Conservation (phyloP, 2,113 vertebrate genomes). For the Amphiprion percula region DNA sequence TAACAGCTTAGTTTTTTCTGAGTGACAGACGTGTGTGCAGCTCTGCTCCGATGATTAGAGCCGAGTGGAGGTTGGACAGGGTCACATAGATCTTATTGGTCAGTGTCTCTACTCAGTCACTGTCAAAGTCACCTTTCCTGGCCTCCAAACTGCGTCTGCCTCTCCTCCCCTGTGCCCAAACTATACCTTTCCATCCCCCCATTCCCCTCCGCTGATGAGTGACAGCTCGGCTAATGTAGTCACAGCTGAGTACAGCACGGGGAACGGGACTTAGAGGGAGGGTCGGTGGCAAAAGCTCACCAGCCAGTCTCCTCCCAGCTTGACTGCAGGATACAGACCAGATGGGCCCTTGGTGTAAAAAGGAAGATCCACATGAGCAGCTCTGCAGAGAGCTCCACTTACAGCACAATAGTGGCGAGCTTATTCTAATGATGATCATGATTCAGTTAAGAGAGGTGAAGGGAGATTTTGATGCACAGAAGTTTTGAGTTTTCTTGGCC, state of each 20-base stretch:
- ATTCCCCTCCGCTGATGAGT: slow-evolving; percentile 53
- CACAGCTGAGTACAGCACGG: slow-evolving; percentile 63
- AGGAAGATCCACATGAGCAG: slow-evolving; percentile 31
- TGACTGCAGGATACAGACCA: slow-evolving; percentile 68
- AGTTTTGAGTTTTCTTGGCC: background rate
- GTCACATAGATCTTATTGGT: slow-evolving; percentile 68
- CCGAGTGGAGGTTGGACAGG: slow-evolving; percentile 48
- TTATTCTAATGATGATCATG: slow-evolving; percentile 9
- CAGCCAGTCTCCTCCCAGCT: slow-evolving; percentile 70
- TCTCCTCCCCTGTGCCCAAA: slow-evolving; percentile 17
- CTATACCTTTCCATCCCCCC: slow-evolving; percentile 7
- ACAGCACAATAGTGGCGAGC: slow-evolving; percentile 16
- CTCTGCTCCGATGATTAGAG: slow-evolving; percentile 59
- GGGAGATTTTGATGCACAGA: background rate
- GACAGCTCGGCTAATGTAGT: slow-evolving; percentile 74
- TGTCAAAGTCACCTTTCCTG: slow-evolving; percentile 76
- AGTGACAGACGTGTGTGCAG: slow-evolving; percentile 44
- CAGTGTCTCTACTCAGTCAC: slow-evolving; percentile 60
- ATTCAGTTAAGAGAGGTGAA: background rate
- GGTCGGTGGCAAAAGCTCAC: slow-evolving; percentile 60
- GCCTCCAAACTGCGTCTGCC: slow-evolving; percentile 47
- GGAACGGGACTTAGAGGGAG: slow-evolving; percentile 41
- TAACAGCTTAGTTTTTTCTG: slow-evolving; percentile 10
- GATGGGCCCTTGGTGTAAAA: slow-evolving; percentile 64
- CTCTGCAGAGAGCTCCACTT: slow-evolving; percentile 28